Percentiles rank a stretch among this genome's conserved stretches.
Evolutionary conservation across 2,113 vertebrate genomes (phyloP).

Genomic region (Panurus biarmicus): DNA sequence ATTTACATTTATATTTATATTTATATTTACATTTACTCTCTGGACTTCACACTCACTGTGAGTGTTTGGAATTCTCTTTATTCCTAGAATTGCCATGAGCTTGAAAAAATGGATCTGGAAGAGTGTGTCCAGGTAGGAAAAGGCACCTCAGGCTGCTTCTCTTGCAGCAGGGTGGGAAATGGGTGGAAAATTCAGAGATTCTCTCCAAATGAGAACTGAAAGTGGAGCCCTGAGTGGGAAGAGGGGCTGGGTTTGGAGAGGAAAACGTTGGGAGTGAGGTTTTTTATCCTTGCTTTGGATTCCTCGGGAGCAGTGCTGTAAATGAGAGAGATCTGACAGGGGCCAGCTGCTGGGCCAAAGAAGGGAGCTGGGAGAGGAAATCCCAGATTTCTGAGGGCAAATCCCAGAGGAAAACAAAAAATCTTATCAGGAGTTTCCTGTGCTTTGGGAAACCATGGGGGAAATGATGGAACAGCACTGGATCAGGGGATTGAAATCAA

Average conservation of each 20-base stretch:
- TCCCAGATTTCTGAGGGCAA: not conserved
- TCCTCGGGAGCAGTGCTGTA: accelerated
- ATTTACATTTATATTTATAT: not conserved
- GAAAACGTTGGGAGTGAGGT: not conserved
- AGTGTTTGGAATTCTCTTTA: not conserved
- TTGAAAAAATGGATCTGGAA: slow-evolving; percentile 99
- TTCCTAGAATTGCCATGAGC: slow-evolving; percentile 92
- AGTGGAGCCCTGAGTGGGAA: not conserved
- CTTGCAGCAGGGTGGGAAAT: not conserved
- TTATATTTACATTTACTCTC: not conserved
- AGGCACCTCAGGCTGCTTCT: not conserved
- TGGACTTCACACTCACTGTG: not conserved
- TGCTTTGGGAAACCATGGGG: not conserved
- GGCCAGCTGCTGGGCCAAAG: accelerated
- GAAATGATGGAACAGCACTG: too few species aligned
- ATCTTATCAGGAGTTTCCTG: accelerated
- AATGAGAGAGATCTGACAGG: not conserved
- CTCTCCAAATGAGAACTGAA: not conserved
- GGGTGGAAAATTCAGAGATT: not conserved
- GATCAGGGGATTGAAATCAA: not conserved
- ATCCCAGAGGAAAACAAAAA: not conserved
- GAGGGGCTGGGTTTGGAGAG: not conserved
- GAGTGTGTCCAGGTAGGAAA: slow-evolving; percentile 93
- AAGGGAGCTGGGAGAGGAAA: not conserved
- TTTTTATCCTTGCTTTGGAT: not conserved